phyloP scores from a whole-genome alignment of 2,888 invertebrate species.

The Cylloceria caligata region DNA sequence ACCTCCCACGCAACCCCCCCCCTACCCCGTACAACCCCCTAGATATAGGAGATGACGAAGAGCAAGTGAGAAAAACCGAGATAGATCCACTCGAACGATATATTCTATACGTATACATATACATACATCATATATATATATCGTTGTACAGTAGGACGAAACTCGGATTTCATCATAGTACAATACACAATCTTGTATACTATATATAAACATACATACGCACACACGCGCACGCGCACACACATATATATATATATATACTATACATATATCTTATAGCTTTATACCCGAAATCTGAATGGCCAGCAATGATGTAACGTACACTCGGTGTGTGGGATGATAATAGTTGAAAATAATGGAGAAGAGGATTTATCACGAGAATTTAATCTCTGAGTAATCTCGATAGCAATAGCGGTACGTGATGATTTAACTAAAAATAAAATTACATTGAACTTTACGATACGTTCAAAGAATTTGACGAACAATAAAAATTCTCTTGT shows the following conservation, averaged over 20 bases:
- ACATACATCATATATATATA: constrained; percentile 21
- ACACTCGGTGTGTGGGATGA: constrained; percentile 42
- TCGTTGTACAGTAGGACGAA: constrained; percentile 11
- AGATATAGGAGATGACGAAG: constrained; percentile 36
- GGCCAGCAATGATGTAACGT: constrained; percentile 55
- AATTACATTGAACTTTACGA: background rate
- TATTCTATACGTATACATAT: background rate
- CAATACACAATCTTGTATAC: constrained; percentile 50
- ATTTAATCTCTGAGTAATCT: constrained; percentile 13
- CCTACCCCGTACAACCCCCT: constrained; percentile 2
- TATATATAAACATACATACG: constrained; percentile 9
- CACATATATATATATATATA: too few species aligned
- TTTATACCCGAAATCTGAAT: constrained; percentile 58
- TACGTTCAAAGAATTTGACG: background rate
- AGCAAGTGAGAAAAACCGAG: constrained; percentile 22
- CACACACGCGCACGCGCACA: too few species aligned
- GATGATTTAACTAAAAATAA: background rate
- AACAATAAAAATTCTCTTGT: background rate
- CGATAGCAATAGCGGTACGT: constrained; percentile 7
- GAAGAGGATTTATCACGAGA: constrained; percentile 27
- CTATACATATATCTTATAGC: constrained; percentile 11
- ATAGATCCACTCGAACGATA: constrained; percentile 30
- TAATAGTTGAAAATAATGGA: constrained; percentile 36
- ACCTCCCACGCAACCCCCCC: constrained; percentile 38
- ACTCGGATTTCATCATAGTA: constrained; percentile 54